A percentile compares a stretch with the other conserved stretches of the same genome.
Conservation (phyloP, 2,888 invertebrate genomes). For the Exocentrus adspersus region DNA sequence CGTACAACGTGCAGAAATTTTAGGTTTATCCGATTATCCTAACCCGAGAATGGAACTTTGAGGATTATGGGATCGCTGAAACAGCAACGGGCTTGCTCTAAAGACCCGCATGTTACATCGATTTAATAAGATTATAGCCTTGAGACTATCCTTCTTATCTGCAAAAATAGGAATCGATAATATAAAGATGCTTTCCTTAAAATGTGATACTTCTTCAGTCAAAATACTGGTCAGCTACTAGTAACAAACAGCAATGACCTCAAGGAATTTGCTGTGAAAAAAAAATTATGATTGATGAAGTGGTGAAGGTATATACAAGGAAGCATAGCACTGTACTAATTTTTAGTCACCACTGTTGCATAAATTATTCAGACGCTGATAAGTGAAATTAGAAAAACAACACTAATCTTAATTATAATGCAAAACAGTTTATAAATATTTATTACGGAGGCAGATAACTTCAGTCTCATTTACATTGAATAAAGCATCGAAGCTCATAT, state of each 20-base stretch:
- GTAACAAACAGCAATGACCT: too few relatives aligned
- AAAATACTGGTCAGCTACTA: too few relatives aligned
- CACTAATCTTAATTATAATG: conserved; percentile 1
- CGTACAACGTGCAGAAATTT: neutral
- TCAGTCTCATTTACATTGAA: conserved; percentile 1
- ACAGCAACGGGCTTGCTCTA: neutral
- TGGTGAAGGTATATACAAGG: neutral
- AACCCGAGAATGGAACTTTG: neutral
- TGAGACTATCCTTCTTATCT: neutral
- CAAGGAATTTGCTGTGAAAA: too few relatives aligned
- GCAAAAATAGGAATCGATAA: too few relatives aligned
- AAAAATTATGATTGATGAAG: neutral
- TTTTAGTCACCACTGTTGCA: neutral
- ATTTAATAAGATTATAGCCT: neutral
- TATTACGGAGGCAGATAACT: neutral
- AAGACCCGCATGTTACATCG: neutral
- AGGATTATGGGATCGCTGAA: neutral
- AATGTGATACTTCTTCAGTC: too few relatives aligned
- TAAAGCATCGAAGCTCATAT: neutral
- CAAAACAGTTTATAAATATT: neutral
- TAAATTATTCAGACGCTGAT: neutral
- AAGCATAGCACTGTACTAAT: neutral
- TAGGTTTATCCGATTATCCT: neutral
- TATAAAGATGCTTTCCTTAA: too few relatives aligned
- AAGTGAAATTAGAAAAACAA: neutral